phyloP scores from a whole-genome alignment of 2,113 vertebrate species.

The Megaleporinus macrocephalus region DNA sequence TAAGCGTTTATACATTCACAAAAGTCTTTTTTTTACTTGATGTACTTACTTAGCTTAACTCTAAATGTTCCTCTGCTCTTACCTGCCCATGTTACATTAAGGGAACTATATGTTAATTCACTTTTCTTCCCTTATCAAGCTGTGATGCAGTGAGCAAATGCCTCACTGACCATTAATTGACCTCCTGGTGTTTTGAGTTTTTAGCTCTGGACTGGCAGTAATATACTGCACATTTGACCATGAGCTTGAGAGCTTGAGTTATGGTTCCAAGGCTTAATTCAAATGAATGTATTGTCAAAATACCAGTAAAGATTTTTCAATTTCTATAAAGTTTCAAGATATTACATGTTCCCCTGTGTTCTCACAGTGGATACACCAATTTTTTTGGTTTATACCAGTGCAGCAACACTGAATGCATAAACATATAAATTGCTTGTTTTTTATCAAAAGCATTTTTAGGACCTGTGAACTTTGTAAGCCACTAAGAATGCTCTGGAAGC shows the following conservation, averaged over 20 bases:
- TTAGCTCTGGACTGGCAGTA: conserved; percentile 12
- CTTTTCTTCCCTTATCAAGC: conserved; percentile 28
- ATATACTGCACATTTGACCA: conserved; percentile 16
- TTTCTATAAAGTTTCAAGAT: no score
- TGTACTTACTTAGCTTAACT: conserved; percentile 51
- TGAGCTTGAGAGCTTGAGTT: background rate
- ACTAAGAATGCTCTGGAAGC: no score
- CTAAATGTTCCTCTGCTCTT: conserved; percentile 13
- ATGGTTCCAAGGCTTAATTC: conserved; percentile 26
- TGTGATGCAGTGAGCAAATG: conserved; percentile 4
- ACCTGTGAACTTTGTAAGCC: no score
- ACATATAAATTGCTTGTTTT: no score
- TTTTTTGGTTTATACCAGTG: no score
- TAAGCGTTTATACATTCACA: conserved; percentile 67
- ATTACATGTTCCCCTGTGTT: no score
- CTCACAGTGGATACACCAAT: no score
- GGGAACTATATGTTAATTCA: background rate
- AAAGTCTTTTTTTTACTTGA: conserved; percentile 62
- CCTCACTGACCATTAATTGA: conserved; percentile 44
- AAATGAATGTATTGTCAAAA: background rate
- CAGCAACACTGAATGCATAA: no score
- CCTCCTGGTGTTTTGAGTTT: conserved; percentile 41
- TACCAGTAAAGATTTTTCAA: no score
- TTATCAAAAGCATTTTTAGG: no score
- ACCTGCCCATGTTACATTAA: background rate